Base-by-base conservation (phyloP, 1,140 invertebrate genomes). In the Paralvinella palmiformis region DNA sequence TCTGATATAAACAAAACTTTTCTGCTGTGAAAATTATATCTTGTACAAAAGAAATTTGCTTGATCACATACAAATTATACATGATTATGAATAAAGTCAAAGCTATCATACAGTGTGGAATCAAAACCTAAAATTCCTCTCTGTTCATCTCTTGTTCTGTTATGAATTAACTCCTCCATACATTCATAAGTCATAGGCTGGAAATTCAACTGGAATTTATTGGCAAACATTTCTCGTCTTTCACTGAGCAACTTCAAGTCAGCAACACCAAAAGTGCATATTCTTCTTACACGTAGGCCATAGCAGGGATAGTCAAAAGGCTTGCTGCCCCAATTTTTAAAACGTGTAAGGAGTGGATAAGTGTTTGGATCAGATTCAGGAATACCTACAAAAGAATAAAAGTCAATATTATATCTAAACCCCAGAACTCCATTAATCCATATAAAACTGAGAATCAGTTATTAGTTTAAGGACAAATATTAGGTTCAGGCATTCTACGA, bases 141-240 rank as follows among this genome's bases (percentile, higher is more conserved):
- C 6, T 41, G 20, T 29, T 15, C 56, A 6, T 13, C 35, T 24
- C 29, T 13, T 7, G 58, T 59, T 17, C 57, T 27, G 20, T 59
- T 59, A 37, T 24, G 31, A 31, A 59, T 59, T 4, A 65, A 27
- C 27, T 65, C 58, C 56, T 76, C 73, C 59, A 79, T 52, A 62
- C 79, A 80, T 17, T 75, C 72, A 2, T 71, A 69, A 0, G 71
- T 65, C 2, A 70, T 59, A 0, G 64, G 73, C 41, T 78, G 67
- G 61, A 60, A 71, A 33, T 72, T 65, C 20, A 66, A 45, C 62
- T 74, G 67, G 60, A 80, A 76, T 63, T 80, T 80, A 68, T 80
- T 80, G 41, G 71, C 74, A 63, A 79, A 74, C 15, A 79, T 53
- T 56, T 75, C 63, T 22, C 55, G 69, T 35, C 68, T 32, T 5